phyloP scores from a whole-genome alignment of 2,888 invertebrate species.

The Leptothorax acervorum region DNA sequence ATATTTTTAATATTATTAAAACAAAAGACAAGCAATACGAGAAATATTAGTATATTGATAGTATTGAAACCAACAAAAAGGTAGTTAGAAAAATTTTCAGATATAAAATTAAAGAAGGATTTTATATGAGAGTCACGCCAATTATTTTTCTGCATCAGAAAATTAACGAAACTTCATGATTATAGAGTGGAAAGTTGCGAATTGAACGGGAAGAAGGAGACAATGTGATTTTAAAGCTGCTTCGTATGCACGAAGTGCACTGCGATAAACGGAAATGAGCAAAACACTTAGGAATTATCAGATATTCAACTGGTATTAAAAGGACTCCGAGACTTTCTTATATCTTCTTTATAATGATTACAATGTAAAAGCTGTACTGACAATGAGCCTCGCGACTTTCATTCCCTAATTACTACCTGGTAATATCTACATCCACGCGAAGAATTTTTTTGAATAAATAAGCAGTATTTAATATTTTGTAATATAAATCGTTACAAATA shows the following conservation, averaged over 20 bases:
- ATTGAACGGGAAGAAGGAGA: conserved; percentile 25
- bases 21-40: not conserved
- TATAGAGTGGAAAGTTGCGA: conserved; percentile 27
- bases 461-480: not conserved
- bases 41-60: not conserved
- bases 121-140: not conserved
- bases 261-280: conserved; percentile 51
- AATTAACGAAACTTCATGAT: conserved; percentile 11
- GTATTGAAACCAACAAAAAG: not conserved
- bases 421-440: not conserved
- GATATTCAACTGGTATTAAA: conserved; percentile 44
- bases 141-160: not conserved
- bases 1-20: not conserved
- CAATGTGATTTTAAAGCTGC: conserved; percentile 30
- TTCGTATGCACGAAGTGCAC: conserved; percentile 46
- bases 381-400: not conserved
- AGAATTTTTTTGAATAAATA: not conserved
- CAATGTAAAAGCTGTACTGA: conserved; percentile 27
- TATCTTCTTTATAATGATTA: conserved; percentile 34
- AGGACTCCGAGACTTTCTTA: conserved; percentile 12
- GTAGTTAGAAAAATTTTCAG: not conserved
- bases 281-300: conserved; percentile 52
- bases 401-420: conserved; percentile 16
- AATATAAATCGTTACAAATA: not conserved
- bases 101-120: not conserved